Base-by-base conservation (phyloP, 1,140 invertebrate genomes). In the Cherax quadricarinatus region DNA sequence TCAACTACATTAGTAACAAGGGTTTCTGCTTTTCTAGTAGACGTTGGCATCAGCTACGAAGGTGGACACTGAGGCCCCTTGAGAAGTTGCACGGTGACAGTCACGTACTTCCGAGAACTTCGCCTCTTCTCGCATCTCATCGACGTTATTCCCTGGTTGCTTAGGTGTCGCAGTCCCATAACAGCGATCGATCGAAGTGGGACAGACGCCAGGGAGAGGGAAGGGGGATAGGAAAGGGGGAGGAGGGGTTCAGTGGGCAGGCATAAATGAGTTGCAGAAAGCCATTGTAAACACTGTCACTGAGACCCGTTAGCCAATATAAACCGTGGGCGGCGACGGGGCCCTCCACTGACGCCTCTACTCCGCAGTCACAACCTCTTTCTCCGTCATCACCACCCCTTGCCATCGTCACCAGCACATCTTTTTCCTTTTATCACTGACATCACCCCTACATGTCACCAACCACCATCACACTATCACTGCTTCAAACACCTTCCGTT, bases 181-280 rank as follows among this genome's bases (percentile, higher is more conserved):
- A 79, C 70, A 30, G n/a, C 75, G 86, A 79, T 78, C 86, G 86
- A 88, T 70, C 51, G 53, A 41, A 18, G 73, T 6, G 81, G 70
- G 53, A 24, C 70, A 48, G 82, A 51, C n/a, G 81, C 66, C 30
- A 41, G 30, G 30, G 30, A 41, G 7, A 57, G 7, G 53, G 53
- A 57, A 14, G 53, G 53, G 53, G 53, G 53, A 9, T 57, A 14
- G 53, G 53, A 14, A 86, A 24, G 49, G 66, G 66, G 30, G 30
- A 41, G 30, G 30, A 41, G 30, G 30, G 30, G 30, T 41, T 41
- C 80, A 85, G 83, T 78, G 62, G 83, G 89, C 81, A 91, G 89
- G 89, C 73, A 85, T 89, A 89, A 89, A 89, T 89, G 88, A 89
- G 88, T 89, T 89, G 88, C 88, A 89, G 88, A 89, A 89, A 89